Evolutionary conservation across 2,888 invertebrate genomes (phyloP).

Genomic region (Limnephilus lunatus): DNA sequence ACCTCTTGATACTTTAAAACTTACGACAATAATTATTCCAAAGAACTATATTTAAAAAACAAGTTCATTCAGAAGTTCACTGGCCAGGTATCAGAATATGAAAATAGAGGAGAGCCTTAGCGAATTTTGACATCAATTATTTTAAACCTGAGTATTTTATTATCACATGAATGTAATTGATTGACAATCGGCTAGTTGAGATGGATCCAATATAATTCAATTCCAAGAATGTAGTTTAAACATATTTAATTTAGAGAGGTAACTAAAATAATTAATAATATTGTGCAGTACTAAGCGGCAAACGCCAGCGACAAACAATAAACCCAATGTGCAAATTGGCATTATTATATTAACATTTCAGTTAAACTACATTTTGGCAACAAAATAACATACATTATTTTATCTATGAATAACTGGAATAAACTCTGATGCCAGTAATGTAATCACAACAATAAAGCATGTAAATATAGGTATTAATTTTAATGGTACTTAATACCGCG

Average conservation of each 20-base stretch:
- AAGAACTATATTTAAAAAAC: neutral
- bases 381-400: conserved; percentile 5
- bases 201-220: neutral
- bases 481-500: neutral
- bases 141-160: neutral
- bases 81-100: neutral
- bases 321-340: neutral
- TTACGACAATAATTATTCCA: neutral
- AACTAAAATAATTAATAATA: neutral
- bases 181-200: neutral
- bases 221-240: too few relatives aligned
- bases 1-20: too few relatives aligned
- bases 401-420: neutral
- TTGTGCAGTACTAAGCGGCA: neutral
- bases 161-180: neutral
- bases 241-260: neutral
- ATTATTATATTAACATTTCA: neutral
- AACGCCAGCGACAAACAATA: neutral
- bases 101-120: neutral
- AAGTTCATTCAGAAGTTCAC: neutral
- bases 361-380: neutral
- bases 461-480: neutral
- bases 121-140: too few relatives aligned
- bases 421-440: neutral
- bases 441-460: neutral